Conservation (phyloP, 2,113 vertebrate genomes). For the Protobothrops flavoviridis region DNA sequence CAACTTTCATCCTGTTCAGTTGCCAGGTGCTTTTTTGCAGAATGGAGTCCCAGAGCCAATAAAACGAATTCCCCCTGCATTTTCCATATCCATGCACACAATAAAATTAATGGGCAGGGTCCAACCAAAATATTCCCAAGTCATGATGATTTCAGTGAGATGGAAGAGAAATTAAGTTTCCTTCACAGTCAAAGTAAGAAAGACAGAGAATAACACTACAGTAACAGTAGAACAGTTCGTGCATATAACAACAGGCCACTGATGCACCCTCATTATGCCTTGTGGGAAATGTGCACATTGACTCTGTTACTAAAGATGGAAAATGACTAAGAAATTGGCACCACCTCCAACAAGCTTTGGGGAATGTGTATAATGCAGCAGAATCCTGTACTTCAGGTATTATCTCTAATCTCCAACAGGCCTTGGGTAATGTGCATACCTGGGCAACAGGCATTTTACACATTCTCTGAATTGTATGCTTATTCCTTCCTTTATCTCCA, state of each 20-base stretch:
- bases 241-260: not conserved
- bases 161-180: not conserved
- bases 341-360: not conserved
- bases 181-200: not conserved
- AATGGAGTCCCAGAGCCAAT: not conserved
- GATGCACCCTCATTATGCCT: not conserved
- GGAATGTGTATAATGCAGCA: not conserved
- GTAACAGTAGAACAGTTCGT: not conserved
- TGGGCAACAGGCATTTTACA: not conserved
- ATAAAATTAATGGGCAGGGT: not conserved
- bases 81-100: conserved; percentile 3
- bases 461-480: not conserved
- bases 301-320: not conserved
- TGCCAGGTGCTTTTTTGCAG: not conserved
- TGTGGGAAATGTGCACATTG: not conserved
- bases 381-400: not conserved
- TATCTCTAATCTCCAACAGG: not conserved
- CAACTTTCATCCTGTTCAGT: not conserved
- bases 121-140: not conserved
- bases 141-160: not conserved
- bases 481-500: not conserved
- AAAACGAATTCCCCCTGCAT: not conserved
- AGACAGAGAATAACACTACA: too few species aligned
- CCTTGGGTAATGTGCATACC: too few species aligned
- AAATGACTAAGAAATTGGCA: too few species aligned